phyloP scores from a whole-genome alignment of 2,888 invertebrate species.

The Tetropium fuscum region DNA sequence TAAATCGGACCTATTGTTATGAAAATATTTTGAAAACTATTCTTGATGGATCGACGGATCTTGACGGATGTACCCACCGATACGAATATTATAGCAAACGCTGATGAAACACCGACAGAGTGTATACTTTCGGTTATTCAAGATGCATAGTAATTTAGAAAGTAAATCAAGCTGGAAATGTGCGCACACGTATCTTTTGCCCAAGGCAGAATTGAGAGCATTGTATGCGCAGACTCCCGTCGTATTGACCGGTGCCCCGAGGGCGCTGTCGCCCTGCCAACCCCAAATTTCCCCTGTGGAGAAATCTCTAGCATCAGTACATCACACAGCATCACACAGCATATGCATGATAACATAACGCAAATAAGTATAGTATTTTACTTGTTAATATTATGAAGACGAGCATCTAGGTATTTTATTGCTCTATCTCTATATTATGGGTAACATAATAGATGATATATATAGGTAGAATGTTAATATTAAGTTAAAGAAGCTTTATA shows the following conservation, averaged over 20 bases:
- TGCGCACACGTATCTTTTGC: conserved; percentile 45
- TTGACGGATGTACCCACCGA: no score
- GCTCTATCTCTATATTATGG: no score
- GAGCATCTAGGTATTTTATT: no score
- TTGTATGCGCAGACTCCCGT: conserved; percentile 45
- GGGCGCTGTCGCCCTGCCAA: conserved; percentile 61
- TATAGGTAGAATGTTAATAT: no score
- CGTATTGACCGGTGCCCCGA: conserved; percentile 60
- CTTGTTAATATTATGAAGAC: no score
- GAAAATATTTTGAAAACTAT: no score
- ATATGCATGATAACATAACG: conserved; percentile 32
- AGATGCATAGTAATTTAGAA: conserved; percentile 26
- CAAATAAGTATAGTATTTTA: no score
- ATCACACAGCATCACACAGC: conserved; percentile 38
- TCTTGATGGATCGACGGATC: no score
- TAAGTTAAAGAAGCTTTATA: no score
- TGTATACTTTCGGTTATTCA: neutral
- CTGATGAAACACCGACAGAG: neutral
- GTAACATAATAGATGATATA: no score
- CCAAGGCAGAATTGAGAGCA: conserved; percentile 33
- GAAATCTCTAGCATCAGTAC: conserved; percentile 40
- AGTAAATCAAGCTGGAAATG: conserved; percentile 41
- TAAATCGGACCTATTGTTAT: no score
- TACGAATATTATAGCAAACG: no score
- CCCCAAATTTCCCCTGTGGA: conserved; percentile 52